Percentiles rank a stretch among this genome's conserved stretches.
Conservation (phyloP, 2,113 vertebrate genomes). For the Platichthys flesus region DNA sequence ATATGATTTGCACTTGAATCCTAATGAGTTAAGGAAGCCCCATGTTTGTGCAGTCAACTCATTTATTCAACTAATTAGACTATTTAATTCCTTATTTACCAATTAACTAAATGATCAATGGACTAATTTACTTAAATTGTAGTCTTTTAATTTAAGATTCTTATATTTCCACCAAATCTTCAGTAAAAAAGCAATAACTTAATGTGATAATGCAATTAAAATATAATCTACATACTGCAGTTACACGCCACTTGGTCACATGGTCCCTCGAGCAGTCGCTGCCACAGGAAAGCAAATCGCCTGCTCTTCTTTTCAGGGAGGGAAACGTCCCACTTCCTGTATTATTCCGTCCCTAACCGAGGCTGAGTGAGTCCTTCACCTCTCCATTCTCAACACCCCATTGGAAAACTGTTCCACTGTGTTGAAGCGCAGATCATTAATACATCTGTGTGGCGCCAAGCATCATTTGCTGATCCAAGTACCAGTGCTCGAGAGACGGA, state of each 20-base stretch:
- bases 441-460: constrained; percentile 39
- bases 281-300: neutral
- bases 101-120: no score
- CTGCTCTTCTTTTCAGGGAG: constrained; percentile 7
- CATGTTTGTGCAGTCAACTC: no score
- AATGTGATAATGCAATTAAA: neutral
- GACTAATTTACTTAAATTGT: no score
- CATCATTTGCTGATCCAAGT: constrained; percentile 55
- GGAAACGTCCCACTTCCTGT: neutral
- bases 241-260: neutral
- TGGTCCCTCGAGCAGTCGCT: neutral
- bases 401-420: constrained; percentile 36
- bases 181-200: no score
- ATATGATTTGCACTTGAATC: no score
- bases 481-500: constrained; percentile 38
- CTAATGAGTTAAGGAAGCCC: no score
- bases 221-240: neutral
- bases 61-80: no score
- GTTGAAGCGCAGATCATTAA: constrained; percentile 48
- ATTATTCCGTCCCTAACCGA: neutral
- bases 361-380: constrained; percentile 29
- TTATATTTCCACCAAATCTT: no score
- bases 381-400: constrained; percentile 57
- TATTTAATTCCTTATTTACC: no score
- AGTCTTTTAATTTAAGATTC: no score